A percentile compares a stretch with the other conserved stretches of the same genome.
These are phyloP conservation scores for Plecotus auritus DNA, from an alignment of 2,113 vertebrate species.

Conservation along the genomic window DNA sequence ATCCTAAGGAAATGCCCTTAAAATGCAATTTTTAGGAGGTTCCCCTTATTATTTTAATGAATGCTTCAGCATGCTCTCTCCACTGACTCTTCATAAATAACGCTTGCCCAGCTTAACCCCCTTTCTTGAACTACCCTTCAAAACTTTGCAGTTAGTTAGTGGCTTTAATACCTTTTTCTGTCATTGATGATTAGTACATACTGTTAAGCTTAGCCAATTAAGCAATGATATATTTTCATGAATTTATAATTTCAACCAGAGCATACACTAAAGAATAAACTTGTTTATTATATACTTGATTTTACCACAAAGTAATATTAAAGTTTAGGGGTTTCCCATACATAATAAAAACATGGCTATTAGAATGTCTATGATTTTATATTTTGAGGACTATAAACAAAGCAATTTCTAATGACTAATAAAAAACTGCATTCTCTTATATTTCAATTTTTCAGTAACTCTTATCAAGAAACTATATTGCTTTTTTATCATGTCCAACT, in stretches of 20 bases:
- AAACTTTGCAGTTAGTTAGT: slow-evolving; percentile 67
- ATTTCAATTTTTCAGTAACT: not conserved
- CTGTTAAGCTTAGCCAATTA: slow-evolving; percentile 15
- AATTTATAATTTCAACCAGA: slow-evolving; percentile 44
- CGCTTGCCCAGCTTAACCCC: slow-evolving; percentile 60
- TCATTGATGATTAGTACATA: slow-evolving; percentile 56
- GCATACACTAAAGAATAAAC: slow-evolving; percentile 32
- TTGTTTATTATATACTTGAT: not conserved
- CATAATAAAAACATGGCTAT: not conserved
- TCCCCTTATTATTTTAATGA: slow-evolving; percentile 75
- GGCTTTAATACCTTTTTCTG: slow-evolving; percentile 58
- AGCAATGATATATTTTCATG: slow-evolving; percentile 1
- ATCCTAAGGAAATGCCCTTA: slow-evolving; percentile 68
- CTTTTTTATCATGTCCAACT: not conserved
- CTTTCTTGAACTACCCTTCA: slow-evolving; percentile 69
- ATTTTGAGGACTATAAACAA: not conserved
- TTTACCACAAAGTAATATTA: not conserved
- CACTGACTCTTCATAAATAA: slow-evolving; percentile 75
- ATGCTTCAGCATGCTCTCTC: slow-evolving; percentile 67
- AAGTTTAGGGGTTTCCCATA: not conserved
- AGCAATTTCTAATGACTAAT: not conserved
- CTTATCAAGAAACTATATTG: not conserved
- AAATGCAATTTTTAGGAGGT: slow-evolving; percentile 61
- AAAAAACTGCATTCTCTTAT: not conserved
- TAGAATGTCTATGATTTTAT: not conserved